Percentiles rank a stretch among this genome's conserved stretches.
Evolutionary conservation across 2,113 vertebrate species (phyloP).

Genomic region (Nematolebias whitei): DNA sequence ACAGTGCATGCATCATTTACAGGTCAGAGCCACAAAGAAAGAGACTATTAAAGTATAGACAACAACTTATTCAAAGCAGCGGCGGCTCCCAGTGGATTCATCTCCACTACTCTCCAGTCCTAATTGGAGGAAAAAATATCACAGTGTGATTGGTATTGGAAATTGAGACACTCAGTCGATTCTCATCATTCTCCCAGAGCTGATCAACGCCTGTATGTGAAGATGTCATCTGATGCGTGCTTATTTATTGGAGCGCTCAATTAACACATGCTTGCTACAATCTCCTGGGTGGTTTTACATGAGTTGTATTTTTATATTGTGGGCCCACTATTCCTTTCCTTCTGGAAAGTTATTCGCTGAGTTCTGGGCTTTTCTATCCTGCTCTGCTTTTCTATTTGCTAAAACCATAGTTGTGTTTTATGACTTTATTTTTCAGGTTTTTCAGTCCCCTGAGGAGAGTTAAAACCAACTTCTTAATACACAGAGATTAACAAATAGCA

Average conservation of each 20-base stretch:
- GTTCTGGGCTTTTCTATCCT: slow-evolving; percentile 9
- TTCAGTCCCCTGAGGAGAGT: background rate
- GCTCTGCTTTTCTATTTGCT: slow-evolving; percentile 9
- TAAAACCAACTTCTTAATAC: background rate
- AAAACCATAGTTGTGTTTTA: slow-evolving; percentile 13
- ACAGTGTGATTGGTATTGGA: slow-evolving; percentile 71
- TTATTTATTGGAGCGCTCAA: slow-evolving; percentile 66
- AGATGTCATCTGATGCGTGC: slow-evolving; percentile 60
- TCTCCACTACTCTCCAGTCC: slow-evolving; percentile 45
- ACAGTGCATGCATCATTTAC: slow-evolving; percentile 51
- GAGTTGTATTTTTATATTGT: slow-evolving; percentile 31
- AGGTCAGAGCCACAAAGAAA: slow-evolving; percentile 48
- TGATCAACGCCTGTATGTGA: slow-evolving; percentile 51
- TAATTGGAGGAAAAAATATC: slow-evolving; percentile 70
- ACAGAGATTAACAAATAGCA: background rate
- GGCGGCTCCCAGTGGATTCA: slow-evolving; percentile 59
- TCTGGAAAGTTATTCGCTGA: slow-evolving; percentile 9
- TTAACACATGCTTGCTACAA: slow-evolving; percentile 53
- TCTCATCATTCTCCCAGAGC: slow-evolving; percentile 68
- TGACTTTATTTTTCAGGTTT: background rate
- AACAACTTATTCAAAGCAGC: slow-evolving; percentile 65
- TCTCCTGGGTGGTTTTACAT: slow-evolving; percentile 51
- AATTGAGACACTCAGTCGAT: slow-evolving; percentile 69
- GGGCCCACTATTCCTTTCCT: background rate
- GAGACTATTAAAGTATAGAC: slow-evolving; percentile 60